Evolutionary conservation across 2,888 invertebrate species (phyloP).

Genomic region (Pegoplata infirma): DNA sequence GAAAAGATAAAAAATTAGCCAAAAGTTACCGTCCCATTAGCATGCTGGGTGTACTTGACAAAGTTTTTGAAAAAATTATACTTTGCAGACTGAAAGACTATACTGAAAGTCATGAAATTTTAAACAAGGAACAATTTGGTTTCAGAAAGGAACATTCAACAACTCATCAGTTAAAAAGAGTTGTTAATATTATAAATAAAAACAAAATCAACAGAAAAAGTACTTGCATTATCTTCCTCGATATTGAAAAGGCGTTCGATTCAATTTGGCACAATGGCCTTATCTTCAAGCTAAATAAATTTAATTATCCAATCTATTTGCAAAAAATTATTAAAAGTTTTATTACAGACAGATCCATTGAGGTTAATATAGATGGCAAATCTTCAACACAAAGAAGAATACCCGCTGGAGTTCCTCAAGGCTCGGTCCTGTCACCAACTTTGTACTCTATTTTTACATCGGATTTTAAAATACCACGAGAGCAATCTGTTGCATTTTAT

Average conservation of each 20-base stretch:
- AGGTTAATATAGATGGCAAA: background rate
- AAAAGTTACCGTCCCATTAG: conserved; percentile 16
- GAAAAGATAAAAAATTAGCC: background rate
- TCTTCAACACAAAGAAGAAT: background rate
- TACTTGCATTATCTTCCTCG: conserved; percentile 2
- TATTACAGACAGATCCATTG: background rate
- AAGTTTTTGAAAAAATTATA: conserved; percentile 24
- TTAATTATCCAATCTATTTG: background rate
- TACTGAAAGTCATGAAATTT: background rate
- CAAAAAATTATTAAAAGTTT: conserved; percentile 9
- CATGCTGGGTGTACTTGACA: background rate
- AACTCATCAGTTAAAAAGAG: conserved; percentile 11
- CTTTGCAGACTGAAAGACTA: background rate
- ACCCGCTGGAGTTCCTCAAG: conserved; percentile 16
- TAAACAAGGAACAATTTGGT: conserved; percentile 4
- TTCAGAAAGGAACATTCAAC: conserved; percentile 6
- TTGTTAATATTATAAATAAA: conserved; percentile 12
- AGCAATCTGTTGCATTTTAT: background rate
- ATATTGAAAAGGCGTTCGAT: conserved; percentile 3
- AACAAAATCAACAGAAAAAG: background rate
- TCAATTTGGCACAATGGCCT: background rate
- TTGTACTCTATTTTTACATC: conserved; percentile 1
- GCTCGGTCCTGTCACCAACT: conserved; percentile 7
- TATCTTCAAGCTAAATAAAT: background rate
- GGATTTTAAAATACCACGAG: background rate